A percentile compares a stretch with the other conserved stretches of the same genome.
phyloP scores from a whole-genome alignment of 2,888 invertebrate species.

The Acleris laterana region DNA sequence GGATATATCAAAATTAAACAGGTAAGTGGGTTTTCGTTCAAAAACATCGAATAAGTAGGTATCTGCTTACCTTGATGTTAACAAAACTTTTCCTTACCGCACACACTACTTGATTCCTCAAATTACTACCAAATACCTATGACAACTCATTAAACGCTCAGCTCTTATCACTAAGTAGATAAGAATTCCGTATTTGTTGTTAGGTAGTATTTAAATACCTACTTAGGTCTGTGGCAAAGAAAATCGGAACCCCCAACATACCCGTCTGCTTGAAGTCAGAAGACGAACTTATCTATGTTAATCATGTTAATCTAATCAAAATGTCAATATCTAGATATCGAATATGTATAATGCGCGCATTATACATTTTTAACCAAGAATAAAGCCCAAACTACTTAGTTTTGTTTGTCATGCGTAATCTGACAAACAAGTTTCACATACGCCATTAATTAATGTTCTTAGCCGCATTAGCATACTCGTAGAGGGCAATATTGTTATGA shows the following conservation, averaged over 20 bases:
- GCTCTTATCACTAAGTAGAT: slow-evolving; percentile 15
- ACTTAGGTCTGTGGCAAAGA: background rate
- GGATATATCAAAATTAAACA: slow-evolving; percentile 86
- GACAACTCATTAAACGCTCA: slow-evolving; percentile 6
- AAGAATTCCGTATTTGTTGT: slow-evolving; percentile 8
- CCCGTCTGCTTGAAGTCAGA: background rate
- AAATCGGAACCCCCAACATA: background rate
- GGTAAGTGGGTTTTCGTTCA: slow-evolving; percentile 51
- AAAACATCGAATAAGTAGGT: background rate
- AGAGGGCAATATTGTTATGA: slow-evolving; percentile 2
- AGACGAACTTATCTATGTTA: background rate
- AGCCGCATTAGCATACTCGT: background rate
- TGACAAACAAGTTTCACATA: slow-evolving; percentile 11
- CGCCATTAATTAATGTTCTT: slow-evolving; percentile 4
- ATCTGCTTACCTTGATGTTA: background rate
- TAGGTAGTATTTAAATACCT: background rate
- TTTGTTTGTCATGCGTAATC: no score
- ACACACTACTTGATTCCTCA: background rate
- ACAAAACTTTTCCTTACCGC: background rate
- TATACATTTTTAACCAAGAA: no score
- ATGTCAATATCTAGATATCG: no score
- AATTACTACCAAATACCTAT: background rate
- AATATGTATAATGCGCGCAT: no score
- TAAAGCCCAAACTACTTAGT: no score
- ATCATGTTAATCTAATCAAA: no score